Percentiles rank a stretch among this genome's conserved stretches.
These are phyloP conservation scores for Drosophila bifasciata DNA, from an alignment of 1,140 invertebrate species.

Conservation along the genomic window DNA sequence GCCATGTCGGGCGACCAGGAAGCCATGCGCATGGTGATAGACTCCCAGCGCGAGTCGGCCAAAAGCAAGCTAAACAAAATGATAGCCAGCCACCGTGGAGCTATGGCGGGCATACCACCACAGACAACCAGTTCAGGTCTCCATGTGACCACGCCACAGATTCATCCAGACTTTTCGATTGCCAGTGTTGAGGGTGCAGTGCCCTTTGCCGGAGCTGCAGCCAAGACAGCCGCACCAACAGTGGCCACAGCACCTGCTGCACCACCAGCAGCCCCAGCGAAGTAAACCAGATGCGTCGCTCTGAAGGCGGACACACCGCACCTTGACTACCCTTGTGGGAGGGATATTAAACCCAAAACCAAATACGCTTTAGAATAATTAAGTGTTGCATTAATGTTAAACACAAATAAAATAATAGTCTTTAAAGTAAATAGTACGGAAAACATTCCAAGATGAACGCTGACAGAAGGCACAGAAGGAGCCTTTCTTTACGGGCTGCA, in stretches of 20 bases:
- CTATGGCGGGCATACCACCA: background rate
- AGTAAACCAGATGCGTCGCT: conserved; percentile 41
- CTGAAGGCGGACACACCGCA: conserved; percentile 3
- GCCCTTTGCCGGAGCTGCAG: background rate
- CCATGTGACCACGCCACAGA: conserved; percentile 58
- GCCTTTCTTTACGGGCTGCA: no score
- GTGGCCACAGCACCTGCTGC: background rate
- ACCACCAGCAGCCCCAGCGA: conserved; percentile 17
- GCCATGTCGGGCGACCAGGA: conserved; percentile 64
- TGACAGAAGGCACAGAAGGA: no score
- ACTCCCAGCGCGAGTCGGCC: conserved; percentile 65
- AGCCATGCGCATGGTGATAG: conserved; percentile 58
- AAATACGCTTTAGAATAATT: conserved; percentile 9
- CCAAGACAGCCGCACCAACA: background rate
- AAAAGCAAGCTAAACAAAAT: conserved; percentile 55
- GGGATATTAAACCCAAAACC: background rate
- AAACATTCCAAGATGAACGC: no score
- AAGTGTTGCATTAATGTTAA: no score
- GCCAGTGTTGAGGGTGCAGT: conserved; percentile 61
- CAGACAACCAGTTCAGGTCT: background rate
- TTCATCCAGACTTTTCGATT: conserved; percentile 65
- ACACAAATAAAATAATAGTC: background rate
- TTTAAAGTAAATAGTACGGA: conserved; percentile 7
- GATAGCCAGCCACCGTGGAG: conserved; percentile 44
- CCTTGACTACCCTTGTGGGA: no score